These are phyloP conservation scores for Pimephales promelas DNA, from an alignment of 2,113 vertebrate genomes.

Conservation along the genomic window DNA sequence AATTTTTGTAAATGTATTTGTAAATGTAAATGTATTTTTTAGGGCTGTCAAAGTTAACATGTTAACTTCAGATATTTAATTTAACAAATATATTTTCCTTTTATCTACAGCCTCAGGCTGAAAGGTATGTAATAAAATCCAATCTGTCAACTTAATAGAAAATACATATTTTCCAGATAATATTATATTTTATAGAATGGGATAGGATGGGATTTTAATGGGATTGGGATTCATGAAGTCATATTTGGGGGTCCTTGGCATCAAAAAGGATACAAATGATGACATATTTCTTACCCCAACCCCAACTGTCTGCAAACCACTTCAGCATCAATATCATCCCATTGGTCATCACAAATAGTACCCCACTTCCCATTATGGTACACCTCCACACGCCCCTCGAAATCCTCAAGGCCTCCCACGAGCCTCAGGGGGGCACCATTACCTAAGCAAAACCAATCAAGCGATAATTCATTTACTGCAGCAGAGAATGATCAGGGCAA, in stretches of 20 bases:
- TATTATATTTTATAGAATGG: too few relatives aligned
- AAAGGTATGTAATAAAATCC: too few relatives aligned
- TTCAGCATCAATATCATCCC: slow-evolving; percentile 85
- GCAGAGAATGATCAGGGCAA: not conserved
- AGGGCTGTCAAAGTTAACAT: too few relatives aligned
- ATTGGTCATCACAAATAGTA: slow-evolving; percentile 83
- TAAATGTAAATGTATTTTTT: too few relatives aligned
- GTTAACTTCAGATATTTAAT: too few relatives aligned
- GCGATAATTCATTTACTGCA: not conserved
- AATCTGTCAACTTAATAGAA: too few relatives aligned
- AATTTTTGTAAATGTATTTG: too few relatives aligned
- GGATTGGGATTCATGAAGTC: not conserved
- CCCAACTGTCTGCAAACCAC: slow-evolving; percentile 85
- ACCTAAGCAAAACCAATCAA: slow-evolving; percentile 65
- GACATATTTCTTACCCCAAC: slow-evolving; percentile 72
- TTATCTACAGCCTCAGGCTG: too few relatives aligned
- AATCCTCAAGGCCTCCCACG: slow-evolving; percentile 80
- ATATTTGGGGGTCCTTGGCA: not conserved
- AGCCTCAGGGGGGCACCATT: slow-evolving; percentile 78
- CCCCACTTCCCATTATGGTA: slow-evolving; percentile 82
- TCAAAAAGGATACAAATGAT: not conserved
- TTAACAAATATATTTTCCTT: too few relatives aligned
- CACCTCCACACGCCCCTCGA: slow-evolving; percentile 84
- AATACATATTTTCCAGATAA: too few relatives aligned
- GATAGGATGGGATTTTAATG: too few relatives aligned